Evolutionary conservation across 2,888 invertebrate species (phyloP).

Genomic region (Rotaria magnacalcarata): DNA sequence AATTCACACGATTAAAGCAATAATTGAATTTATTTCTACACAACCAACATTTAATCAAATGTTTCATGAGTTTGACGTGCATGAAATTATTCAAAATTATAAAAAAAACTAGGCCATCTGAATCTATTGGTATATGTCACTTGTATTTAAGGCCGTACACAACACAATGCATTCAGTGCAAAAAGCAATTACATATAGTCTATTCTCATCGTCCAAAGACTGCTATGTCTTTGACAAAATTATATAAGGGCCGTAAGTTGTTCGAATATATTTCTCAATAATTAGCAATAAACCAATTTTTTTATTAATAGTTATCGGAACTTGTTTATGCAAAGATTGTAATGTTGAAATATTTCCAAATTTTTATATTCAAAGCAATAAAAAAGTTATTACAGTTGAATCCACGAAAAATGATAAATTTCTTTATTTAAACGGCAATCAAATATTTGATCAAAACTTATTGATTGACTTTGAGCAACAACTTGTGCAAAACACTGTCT

Average conservation of each 20-base stretch:
- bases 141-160: not conserved
- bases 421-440: not conserved
- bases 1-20: not conserved
- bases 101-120: not conserved
- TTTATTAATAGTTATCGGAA: not conserved
- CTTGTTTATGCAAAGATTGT: not conserved
- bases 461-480: not conserved
- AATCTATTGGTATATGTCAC: not conserved
- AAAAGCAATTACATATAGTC: not conserved
- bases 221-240: not conserved
- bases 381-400: not conserved
- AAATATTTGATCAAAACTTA: not conserved
- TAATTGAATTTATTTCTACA: constrained; percentile 8
- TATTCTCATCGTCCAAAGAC: not conserved
- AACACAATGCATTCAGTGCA: not conserved
- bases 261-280: not conserved
- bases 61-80: not conserved
- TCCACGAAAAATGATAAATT: not conserved
- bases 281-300: not conserved
- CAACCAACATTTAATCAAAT: not conserved
- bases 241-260: not conserved
- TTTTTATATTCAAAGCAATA: not conserved
- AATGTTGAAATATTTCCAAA: not conserved
- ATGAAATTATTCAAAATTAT: not conserved
- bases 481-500: not conserved